Evolutionary conservation across 1,140 invertebrate genomes (phyloP).

Genomic region (Bombus sibiricus): DNA sequence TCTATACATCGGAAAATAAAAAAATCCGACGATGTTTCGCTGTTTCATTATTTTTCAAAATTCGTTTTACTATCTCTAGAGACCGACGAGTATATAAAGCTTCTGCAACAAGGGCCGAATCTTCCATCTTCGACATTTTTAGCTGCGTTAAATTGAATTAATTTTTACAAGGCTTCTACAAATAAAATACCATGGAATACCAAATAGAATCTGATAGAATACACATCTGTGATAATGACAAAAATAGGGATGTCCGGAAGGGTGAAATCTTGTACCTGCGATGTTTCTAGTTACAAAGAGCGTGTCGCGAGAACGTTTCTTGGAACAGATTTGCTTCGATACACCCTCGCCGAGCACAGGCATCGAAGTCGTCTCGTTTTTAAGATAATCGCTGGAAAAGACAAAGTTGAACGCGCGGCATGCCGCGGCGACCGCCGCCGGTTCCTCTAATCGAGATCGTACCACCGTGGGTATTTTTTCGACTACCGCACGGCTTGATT

Average conservation of each 20-base stretch:
- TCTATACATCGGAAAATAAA: too few relatives aligned
- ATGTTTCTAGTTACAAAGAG: not conserved
- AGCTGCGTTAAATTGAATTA: not conserved
- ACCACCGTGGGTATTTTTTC: slow-evolving; percentile 61
- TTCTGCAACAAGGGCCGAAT: not conserved
- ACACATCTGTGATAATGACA: not conserved
- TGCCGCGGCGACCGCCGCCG: slow-evolving; percentile 15
- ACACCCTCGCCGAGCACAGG: not conserved
- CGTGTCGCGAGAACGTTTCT: not conserved
- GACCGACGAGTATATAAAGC: not conserved
- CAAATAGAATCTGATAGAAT: too few relatives aligned
- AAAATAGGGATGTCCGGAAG: not conserved
- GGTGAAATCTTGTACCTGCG: not conserved
- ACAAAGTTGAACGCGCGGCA: slow-evolving; percentile 42
- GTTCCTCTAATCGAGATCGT: slow-evolving; percentile 62
- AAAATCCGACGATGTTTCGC: too few relatives aligned
- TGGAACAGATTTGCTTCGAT: slow-evolving; percentile 16
- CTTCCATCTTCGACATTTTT: not conserved
- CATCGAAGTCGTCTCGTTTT: slow-evolving; percentile 32
- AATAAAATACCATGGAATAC: too few relatives aligned
- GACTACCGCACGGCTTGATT: slow-evolving; percentile 69
- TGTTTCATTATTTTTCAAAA: not conserved
- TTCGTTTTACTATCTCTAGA: not conserved
- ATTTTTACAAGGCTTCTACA: too few relatives aligned
- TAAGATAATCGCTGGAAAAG: slow-evolving; percentile 49